Evolutionary conservation across 1,140 invertebrate species (phyloP).

Genomic region (Ceratina japonica): DNA sequence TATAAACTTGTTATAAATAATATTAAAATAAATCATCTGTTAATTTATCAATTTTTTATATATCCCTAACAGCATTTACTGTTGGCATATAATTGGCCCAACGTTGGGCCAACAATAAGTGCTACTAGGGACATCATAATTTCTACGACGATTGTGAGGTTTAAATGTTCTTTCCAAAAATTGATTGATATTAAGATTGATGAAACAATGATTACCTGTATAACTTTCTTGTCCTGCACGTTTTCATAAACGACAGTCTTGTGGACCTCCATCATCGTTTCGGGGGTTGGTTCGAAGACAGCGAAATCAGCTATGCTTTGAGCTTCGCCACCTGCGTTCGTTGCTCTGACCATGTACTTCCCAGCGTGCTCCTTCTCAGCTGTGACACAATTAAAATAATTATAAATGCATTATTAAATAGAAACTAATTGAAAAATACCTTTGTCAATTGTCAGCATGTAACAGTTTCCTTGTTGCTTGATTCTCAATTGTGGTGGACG

Average conservation of each 20-base stretch:
- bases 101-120: too few relatives aligned
- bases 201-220: slow-evolving; percentile 66
- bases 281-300: slow-evolving; percentile 85
- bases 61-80: too few relatives aligned
- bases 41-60: too few relatives aligned
- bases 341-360: slow-evolving; percentile 86
- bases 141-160: too few relatives aligned
- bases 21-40: too few relatives aligned
- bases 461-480: slow-evolving; percentile 84
- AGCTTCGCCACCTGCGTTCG: slow-evolving; percentile 87
- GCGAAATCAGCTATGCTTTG: slow-evolving; percentile 88
- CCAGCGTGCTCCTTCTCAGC: slow-evolving; percentile 83
- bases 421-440: slow-evolving; percentile 76
- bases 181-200: too few relatives aligned
- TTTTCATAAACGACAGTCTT: slow-evolving; percentile 84
- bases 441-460: slow-evolving; percentile 85
- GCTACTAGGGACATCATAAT: too few relatives aligned
- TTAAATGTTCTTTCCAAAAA: too few relatives aligned
- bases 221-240: slow-evolving; percentile 73
- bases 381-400: slow-evolving; percentile 62
- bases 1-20: too few relatives aligned
- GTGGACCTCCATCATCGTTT: slow-evolving; percentile 84
- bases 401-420: too few relatives aligned
- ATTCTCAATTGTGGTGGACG: slow-evolving; percentile 80
- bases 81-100: too few relatives aligned